Evolutionary conservation across 1,140 invertebrate species (phyloP), one percentile per base, ranked within the genome.

Genomic region (Drosophila virilis): DNA sequence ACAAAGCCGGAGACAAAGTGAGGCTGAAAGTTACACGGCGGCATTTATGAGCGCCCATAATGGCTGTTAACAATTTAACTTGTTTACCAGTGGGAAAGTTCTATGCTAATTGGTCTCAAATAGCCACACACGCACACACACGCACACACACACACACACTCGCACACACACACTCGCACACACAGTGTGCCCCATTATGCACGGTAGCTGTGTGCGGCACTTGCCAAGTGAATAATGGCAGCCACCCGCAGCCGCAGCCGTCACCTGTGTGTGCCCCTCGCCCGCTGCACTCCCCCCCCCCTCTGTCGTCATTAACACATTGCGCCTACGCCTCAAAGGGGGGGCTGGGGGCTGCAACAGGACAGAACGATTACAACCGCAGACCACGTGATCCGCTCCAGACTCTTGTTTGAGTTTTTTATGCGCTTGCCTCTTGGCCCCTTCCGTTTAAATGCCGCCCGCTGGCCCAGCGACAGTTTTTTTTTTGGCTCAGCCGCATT

Each of bases 21-120:
- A 58, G 78, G 43, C 74, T 74, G 54, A 89, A 88, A 88, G 84
- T 88, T 88, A 42, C 68, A 80, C 83, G 83, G 65, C 85, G 77
- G 80, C 84, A 84, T 90, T 90, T 89, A 89, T 89, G 84, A 89
- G 85, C 84, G 74, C 74, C 80, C 84, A 78, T 89, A 80, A 89
- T 84, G 85, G 84, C 71, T 90, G 85, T 89, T 89, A 89, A 89
- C 84, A 90, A 89, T 89, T 89, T 89, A 89, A 89, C 85, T 90
- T 89, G 84, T 89, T 89, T 89, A 84, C 84, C 85, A 83, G 85
- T 84, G 84, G 84, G 84, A 90, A 89, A 89, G 84, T 89, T 89
- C 82, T 89, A 89, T 89, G 84, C 89, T 89, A 89, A 89, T 89
- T 89, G 84, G 84, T 89, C 84, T 89, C 84, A 74, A 66, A 89